Percentiles rank a stretch among this genome's conserved stretches.
Conservation (phyloP, 2,888 invertebrate genomes). For the Cotesia congregata region DNA sequence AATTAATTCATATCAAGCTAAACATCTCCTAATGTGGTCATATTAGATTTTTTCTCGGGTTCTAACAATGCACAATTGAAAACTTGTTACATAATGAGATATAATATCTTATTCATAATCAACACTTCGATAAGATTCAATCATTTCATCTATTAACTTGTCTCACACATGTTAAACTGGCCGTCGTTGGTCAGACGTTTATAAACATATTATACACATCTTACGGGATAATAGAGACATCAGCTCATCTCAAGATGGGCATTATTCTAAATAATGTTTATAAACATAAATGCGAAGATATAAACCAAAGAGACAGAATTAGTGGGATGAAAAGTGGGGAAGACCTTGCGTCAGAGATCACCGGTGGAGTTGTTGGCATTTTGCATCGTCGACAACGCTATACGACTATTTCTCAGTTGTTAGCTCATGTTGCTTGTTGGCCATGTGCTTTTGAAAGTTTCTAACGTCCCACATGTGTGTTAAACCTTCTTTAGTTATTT, state of each 20-base stretch:
- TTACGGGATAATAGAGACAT: background rate
- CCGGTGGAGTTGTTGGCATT: conserved; percentile 57
- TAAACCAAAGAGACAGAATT: background rate
- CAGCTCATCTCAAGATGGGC: background rate
- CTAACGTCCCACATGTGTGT: conserved; percentile 44
- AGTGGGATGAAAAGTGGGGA: conserved; percentile 23
- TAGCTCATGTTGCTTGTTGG: conserved; percentile 22
- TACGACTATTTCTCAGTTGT: background rate
- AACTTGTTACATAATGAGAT: too few relatives aligned
- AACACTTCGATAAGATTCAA: too few relatives aligned
- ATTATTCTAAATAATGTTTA: conserved; percentile 22
- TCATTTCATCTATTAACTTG: too few relatives aligned
- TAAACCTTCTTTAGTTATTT: conserved; percentile 30
- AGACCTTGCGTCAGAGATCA: conserved; percentile 57
- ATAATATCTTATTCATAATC: too few relatives aligned
- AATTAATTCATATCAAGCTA: too few relatives aligned
- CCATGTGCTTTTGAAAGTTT: conserved; percentile 50
- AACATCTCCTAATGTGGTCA: too few relatives aligned
- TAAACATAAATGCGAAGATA: background rate
- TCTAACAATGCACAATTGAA: too few relatives aligned
- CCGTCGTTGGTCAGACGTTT: too few relatives aligned
- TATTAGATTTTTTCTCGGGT: too few relatives aligned
- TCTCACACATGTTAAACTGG: too few relatives aligned
- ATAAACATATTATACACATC: too few relatives aligned
- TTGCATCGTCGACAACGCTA: conserved; percentile 40